Evolutionary conservation across 2,797 vertebrate genomes (phyloP).

Genomic region (Ambastaia sidthimunki): DNA sequence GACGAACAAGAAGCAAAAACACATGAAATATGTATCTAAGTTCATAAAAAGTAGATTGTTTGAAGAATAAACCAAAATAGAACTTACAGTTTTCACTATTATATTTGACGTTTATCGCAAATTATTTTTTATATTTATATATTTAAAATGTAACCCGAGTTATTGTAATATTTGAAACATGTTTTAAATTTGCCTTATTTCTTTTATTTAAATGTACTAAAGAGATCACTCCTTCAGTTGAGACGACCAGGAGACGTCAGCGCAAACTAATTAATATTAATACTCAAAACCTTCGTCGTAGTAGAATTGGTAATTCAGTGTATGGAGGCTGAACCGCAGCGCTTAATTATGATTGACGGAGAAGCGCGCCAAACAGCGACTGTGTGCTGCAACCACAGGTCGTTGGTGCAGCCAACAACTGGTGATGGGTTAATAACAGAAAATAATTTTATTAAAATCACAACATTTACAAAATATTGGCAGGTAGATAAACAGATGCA

Average conservation of each 20-base stretch:
- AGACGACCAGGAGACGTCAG: neutral
- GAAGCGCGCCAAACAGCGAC: constrained; percentile 59
- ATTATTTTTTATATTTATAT: neutral
- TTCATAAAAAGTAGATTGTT: neutral
- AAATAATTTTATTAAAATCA: too few relatives aligned
- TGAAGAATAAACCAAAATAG: neutral
- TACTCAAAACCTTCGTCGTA: constrained; percentile 9
- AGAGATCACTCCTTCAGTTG: neutral
- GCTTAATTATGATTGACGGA: constrained; percentile 67
- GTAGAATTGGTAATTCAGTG: constrained; percentile 7
- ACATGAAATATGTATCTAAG: neutral
- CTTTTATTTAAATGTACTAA: neutral
- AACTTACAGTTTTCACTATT: too few relatives aligned
- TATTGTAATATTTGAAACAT: neutral
- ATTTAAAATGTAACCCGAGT: neutral
- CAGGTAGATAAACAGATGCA: too few relatives aligned
- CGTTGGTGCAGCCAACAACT: constrained; percentile 54
- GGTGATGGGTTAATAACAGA: neutral
- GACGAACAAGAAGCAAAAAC: neutral
- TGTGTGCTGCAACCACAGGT: constrained; percentile 57
- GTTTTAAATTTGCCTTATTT: neutral
- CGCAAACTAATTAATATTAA: constrained; percentile 1
- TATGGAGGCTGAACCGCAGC: constrained; percentile 35
- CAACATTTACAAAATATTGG: too few relatives aligned
- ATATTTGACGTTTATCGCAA: neutral